phyloP scores from a whole-genome alignment of 2,888 invertebrate species.

The Diloba caeruleocephala region DNA sequence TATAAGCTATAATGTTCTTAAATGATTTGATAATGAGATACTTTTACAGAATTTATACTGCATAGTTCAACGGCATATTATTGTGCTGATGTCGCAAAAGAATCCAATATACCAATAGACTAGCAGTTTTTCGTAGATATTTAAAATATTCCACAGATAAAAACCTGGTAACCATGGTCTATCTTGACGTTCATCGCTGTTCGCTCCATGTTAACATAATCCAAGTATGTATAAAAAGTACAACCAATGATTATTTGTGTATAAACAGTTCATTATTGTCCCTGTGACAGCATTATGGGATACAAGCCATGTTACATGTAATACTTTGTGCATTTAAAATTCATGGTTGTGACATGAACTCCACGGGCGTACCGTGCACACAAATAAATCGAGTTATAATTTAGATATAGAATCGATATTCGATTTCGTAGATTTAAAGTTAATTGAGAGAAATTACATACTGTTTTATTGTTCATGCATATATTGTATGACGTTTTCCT shows the following conservation, averaged over 20 bases:
- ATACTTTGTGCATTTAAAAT: conserved; percentile 41
- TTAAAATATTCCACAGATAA: background rate
- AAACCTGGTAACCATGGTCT: background rate
- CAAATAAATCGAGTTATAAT: conserved; percentile 49
- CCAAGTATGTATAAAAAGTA: conserved; percentile 10
- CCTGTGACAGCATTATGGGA: conserved; percentile 54
- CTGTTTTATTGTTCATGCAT: conserved; percentile 8
- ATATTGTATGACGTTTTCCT: background rate
- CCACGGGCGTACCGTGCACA: conserved; percentile 38
- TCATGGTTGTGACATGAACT: conserved; percentile 46
- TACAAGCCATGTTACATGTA: conserved; percentile 21
- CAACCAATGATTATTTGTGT: conserved; percentile 38
- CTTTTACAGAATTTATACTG: too few relatives aligned
- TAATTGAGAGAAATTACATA: conserved; percentile 17
- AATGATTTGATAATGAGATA: too few relatives aligned
- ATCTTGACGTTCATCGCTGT: background rate
- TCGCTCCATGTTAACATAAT: conserved; percentile 15
- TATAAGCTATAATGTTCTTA: background rate
- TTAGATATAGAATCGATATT: conserved; percentile 50
- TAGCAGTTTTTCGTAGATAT: background rate
- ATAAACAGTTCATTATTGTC: conserved; percentile 45
- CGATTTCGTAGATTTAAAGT: conserved; percentile 25
- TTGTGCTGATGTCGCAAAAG: too few relatives aligned
- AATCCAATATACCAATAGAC: too few relatives aligned
- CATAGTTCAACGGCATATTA: too few relatives aligned